A percentile compares a stretch with the other conserved stretches of the same genome.
These are phyloP conservation scores for Drosophila equinoxialis DNA, from an alignment of 1,140 invertebrate genomes.

Conservation along the genomic window DNA sequence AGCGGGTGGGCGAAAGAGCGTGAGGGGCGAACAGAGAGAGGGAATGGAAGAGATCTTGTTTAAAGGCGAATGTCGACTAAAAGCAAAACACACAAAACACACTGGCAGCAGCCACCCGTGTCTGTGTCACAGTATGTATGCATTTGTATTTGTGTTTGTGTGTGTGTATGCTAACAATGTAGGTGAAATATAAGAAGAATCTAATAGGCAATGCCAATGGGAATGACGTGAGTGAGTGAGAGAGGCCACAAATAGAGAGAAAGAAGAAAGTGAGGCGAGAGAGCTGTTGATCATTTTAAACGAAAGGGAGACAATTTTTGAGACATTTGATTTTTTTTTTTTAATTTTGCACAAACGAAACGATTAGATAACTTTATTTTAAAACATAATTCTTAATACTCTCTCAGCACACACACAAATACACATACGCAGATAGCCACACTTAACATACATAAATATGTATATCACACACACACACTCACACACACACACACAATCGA, in stretches of 20 bases:
- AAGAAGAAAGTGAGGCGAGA: neutral
- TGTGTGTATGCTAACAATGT: slow-evolving; percentile 59
- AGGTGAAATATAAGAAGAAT: slow-evolving; percentile 65
- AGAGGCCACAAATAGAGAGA: slow-evolving; percentile 23
- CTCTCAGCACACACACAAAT: slow-evolving; percentile 37
- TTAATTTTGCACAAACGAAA: slow-evolving; percentile 60
- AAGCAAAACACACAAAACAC: slow-evolving; percentile 48
- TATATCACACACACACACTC: slow-evolving; percentile 31
- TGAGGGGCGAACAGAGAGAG: neutral
- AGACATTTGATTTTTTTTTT: slow-evolving; percentile 15
- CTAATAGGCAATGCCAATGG: slow-evolving; percentile 54
- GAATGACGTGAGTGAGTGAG: slow-evolving; percentile 38
- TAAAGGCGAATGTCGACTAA: slow-evolving; percentile 47
- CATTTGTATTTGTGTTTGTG: neutral
- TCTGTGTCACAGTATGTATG: slow-evolving; percentile 11
- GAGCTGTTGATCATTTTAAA: slow-evolving; percentile 26
- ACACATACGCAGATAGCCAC: slow-evolving; percentile 42
- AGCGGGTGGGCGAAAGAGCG: slow-evolving; percentile 33
- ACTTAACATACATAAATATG: slow-evolving; percentile 48
- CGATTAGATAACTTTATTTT: slow-evolving; percentile 76
- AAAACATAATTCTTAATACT: slow-evolving; percentile 78
- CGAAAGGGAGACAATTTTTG: slow-evolving; percentile 10
- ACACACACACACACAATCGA: slow-evolving; percentile 28
- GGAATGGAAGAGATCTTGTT: slow-evolving; percentile 47
- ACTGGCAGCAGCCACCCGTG: slow-evolving; percentile 38